Evolutionary conservation across 2,888 invertebrate genomes (phyloP).

Genomic region (Agelastica alni): DNA sequence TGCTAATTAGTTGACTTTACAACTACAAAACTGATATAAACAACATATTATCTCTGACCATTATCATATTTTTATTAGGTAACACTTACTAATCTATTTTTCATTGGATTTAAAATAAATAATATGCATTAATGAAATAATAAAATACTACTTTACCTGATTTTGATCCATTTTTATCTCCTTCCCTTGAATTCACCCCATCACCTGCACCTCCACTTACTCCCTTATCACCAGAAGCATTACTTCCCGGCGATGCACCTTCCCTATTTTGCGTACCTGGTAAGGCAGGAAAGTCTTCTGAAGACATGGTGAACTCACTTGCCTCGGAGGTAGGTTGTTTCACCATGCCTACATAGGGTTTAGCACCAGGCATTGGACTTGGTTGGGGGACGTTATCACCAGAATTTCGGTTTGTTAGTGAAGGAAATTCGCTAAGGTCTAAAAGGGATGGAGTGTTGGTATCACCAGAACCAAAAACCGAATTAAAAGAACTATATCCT

Average conservation of each 20-base stretch:
- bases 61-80: too few species aligned
- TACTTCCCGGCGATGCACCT: conserved; percentile 67
- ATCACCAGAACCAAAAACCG: conserved; percentile 73
- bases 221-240: conserved; percentile 41
- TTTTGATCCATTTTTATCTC: conserved; percentile 47
- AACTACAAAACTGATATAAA: too few species aligned
- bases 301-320: conserved; percentile 96
- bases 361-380: conserved; percentile 86
- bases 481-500: conserved; percentile 68
- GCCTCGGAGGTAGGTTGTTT: conserved; percentile 86
- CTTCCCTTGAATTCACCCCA: conserved; percentile 44
- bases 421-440: conserved; percentile 92
- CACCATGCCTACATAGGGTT: conserved; percentile 95
- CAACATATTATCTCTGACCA: too few species aligned
- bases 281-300: conserved; percentile 98
- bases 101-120: too few species aligned
- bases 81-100: too few species aligned
- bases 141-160: conserved; percentile 42
- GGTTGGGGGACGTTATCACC: conserved; percentile 76
- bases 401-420: conserved; percentile 83
- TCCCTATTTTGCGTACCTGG: conserved; percentile 86
- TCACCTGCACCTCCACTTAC: conserved; percentile 45
- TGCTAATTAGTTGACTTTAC: too few species aligned
- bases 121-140: too few species aligned
- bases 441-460: conserved; percentile 78